Evolutionary conservation across 2,113 vertebrate species (phyloP).

Genomic region (Lophotis ruficrista): DNA sequence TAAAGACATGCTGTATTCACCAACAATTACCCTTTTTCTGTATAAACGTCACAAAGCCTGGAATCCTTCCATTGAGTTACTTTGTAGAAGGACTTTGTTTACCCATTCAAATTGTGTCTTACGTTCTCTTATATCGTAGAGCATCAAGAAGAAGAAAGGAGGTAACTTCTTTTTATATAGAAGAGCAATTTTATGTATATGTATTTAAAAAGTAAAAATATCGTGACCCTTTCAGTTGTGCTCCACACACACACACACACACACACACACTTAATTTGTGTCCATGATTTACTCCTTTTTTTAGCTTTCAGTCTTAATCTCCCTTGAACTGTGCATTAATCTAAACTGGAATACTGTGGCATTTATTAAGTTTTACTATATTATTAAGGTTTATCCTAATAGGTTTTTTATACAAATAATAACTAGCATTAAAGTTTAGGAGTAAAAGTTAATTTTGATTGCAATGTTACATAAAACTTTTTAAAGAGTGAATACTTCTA

Average conservation of each 20-base stretch:
- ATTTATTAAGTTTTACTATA: not conserved
- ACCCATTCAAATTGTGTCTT: not conserved
- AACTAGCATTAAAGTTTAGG: not conserved
- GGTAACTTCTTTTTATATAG: not conserved
- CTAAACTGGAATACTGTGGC: not conserved
- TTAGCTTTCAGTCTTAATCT: not conserved
- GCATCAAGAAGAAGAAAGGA: not conserved
- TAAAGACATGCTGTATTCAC: not conserved
- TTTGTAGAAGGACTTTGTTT: not conserved
- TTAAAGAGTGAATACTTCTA: not conserved
- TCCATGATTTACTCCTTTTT: not conserved
- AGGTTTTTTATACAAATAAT: not conserved
- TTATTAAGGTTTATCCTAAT: not conserved
- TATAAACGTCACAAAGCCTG: fast-evolving
- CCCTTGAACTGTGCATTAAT: not conserved
- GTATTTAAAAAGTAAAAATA: not conserved
- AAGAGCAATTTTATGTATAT: not conserved
- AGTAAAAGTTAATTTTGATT: not conserved
- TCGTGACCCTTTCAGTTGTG: not conserved
- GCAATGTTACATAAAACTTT: not conserved
- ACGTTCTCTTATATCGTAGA: not conserved
- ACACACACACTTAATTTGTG: fast-evolving
- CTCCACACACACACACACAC: fast-evolving
- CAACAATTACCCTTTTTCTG: not conserved
- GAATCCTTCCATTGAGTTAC: not conserved